phyloP scores from a whole-genome alignment of 92 coral and sea anemone species.

The Epizoanthus stellaris region DNA sequence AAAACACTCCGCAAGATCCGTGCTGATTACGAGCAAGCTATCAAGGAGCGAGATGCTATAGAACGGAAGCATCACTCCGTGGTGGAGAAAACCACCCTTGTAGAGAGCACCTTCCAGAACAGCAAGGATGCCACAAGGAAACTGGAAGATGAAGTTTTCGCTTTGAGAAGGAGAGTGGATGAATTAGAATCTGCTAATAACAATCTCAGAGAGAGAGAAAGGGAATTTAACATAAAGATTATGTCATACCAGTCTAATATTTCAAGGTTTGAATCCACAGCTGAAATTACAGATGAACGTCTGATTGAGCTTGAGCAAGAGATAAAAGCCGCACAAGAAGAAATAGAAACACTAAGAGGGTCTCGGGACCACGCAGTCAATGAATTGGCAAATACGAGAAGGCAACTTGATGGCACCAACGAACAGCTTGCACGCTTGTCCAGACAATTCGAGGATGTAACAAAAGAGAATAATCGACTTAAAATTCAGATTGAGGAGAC shows the following conservation, averaged over 20 bases:
- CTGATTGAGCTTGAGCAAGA: slow-evolving; percentile 85
- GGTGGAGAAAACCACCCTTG: slow-evolving; percentile 64
- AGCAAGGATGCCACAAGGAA: slow-evolving; percentile 79
- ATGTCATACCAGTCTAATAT: slow-evolving; percentile 65
- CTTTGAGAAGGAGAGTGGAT: slow-evolving; percentile 65
- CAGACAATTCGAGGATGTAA: slow-evolving; percentile 71
- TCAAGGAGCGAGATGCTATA: slow-evolving; percentile 63
- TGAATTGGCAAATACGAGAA: slow-evolving; percentile 53
- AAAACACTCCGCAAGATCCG: slow-evolving; percentile 67
- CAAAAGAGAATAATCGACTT: slow-evolving; percentile 73
- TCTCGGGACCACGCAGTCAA: slow-evolving; percentile 80
- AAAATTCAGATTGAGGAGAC: slow-evolving; percentile 83
- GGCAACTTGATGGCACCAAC: slow-evolving; percentile 60
- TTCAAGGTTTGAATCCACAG: slow-evolving; percentile 79
- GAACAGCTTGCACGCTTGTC: slow-evolving; percentile 64
- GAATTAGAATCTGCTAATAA: slow-evolving; percentile 70
- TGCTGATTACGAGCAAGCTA: slow-evolving; percentile 60
- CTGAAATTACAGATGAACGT: slow-evolving; percentile 78
- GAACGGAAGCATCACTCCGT: slow-evolving; percentile 69
- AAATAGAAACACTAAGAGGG: slow-evolving; percentile 62
- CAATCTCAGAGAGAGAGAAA: slow-evolving; percentile 67
- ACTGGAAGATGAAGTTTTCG: slow-evolving; percentile 70
- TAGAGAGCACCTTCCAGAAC: slow-evolving; percentile 67
- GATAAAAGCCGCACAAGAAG: slow-evolving; percentile 65
- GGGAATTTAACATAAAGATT: slow-evolving; percentile 60